Evolutionary conservation across 2,113 vertebrate genomes (phyloP).

Genomic region (Tamias sibiricus): DNA sequence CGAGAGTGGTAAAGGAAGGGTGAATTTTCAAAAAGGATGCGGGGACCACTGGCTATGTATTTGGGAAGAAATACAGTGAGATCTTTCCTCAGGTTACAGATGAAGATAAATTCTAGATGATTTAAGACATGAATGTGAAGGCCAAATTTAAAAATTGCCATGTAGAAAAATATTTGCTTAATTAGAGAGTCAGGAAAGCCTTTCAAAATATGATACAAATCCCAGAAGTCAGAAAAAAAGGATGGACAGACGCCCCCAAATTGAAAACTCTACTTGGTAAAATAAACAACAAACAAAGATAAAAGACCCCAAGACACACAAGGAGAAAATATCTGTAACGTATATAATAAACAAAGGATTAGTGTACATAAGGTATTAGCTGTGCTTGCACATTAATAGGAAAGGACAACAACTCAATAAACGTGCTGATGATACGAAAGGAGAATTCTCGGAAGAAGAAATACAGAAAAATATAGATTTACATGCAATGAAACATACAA

Average conservation of each 20-base stretch:
- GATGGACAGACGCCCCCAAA: neutral
- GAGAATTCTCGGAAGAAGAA: constrained; percentile 26
- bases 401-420: neutral
- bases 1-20: neutral
- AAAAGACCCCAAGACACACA: neutral
- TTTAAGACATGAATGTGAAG: neutral
- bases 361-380: neutral
- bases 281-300: constrained; percentile 47
- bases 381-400: neutral
- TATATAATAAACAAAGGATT: neutral
- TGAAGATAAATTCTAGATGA: neutral
- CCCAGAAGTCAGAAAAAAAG: constrained; percentile 32
- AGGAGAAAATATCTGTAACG: constrained; percentile 12
- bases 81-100: constrained; percentile 12
- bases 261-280: neutral
- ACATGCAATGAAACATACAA: neutral
- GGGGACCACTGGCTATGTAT: neutral
- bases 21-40: neutral
- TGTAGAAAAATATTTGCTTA: constrained; percentile 38
- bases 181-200: neutral
- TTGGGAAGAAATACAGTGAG: constrained; percentile 10
- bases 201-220: constrained; percentile 48
- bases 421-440: neutral
- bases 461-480: constrained; percentile 8
- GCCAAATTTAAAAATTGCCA: constrained; percentile 45